Conservation (phyloP, 2,888 invertebrate species). For the Athalia rosae region DNA sequence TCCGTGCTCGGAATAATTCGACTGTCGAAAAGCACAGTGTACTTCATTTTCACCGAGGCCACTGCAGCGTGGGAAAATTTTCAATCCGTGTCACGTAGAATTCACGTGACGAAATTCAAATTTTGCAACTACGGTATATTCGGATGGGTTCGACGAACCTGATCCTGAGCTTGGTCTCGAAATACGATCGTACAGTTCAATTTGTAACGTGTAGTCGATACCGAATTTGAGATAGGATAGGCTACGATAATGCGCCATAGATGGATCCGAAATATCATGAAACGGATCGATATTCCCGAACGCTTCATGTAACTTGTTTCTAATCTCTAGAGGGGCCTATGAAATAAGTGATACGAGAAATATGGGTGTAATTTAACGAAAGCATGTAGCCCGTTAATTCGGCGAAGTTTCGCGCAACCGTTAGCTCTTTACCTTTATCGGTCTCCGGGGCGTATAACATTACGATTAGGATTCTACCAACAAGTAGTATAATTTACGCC, state of each 20-base stretch:
- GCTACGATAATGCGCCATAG: no score
- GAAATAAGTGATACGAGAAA: background rate
- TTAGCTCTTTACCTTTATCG: slow-evolving; percentile 6
- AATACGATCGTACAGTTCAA: no score
- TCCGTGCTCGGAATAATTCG: slow-evolving; percentile 22
- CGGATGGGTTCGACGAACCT: background rate
- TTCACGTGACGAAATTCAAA: background rate
- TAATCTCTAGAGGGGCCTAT: background rate
- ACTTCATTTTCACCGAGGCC: slow-evolving; percentile 4
- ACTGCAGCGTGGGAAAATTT: background rate
- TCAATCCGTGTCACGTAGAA: slow-evolving; percentile 22
- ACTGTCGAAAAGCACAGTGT: background rate
- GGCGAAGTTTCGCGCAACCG: background rate
- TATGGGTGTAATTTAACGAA: background rate
- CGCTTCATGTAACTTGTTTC: background rate
- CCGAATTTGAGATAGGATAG: no score
- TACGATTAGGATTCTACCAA: slow-evolving; percentile 15
- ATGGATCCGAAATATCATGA: background rate
- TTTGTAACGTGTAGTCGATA: no score
- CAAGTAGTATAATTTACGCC: slow-evolving; percentile 1
- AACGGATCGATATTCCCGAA: background rate
- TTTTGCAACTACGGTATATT: slow-evolving; percentile 14
- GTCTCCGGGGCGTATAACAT: slow-evolving; percentile 6
- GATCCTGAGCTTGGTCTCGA: no score
- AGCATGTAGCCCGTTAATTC: background rate